Conservation (phyloP, 2,888 invertebrate species). For the Coleophora deauratella region DNA sequence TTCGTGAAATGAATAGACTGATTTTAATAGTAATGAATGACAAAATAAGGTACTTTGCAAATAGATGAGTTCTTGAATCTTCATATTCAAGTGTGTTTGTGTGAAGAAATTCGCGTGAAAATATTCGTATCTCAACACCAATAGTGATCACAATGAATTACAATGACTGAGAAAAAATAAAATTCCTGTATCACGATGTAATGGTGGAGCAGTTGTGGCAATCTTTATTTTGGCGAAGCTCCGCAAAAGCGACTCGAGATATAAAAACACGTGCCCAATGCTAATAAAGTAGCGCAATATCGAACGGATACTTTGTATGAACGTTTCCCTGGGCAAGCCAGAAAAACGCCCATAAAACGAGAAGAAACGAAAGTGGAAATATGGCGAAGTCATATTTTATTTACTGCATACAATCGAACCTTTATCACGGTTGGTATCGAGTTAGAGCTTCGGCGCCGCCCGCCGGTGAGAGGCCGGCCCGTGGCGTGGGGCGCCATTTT, state of each 20-base stretch:
- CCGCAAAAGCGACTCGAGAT: conserved; percentile 57
- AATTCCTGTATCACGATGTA: conserved; percentile 47
- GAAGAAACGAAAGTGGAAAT: conserved; percentile 70
- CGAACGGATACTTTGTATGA: conserved; percentile 70
- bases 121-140: conserved; percentile 30
- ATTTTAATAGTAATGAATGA: conserved; percentile 23
- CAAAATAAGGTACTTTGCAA: conserved; percentile 29
- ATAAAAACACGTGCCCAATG: conserved; percentile 68
- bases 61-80: conserved; percentile 33
- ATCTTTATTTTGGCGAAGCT: conserved; percentile 53
- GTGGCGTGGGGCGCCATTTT: conserved; percentile 30
- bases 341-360: conserved; percentile 64
- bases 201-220: conserved; percentile 49
- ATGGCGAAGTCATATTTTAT: conserved; percentile 73
- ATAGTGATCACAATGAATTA: conserved; percentile 41
- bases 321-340: conserved; percentile 60
- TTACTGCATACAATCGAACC: conserved; percentile 72
- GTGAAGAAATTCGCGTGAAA: no score
- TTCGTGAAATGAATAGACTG: conserved; percentile 15
- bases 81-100: no score
- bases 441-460: conserved; percentile 55
- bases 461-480: conserved; percentile 47
- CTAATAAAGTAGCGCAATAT: conserved; percentile 71
- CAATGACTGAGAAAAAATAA: conserved; percentile 39
- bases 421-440: conserved; percentile 68